Conservation (phyloP, 2,888 invertebrate genomes). For the Epiblema foenella region DNA sequence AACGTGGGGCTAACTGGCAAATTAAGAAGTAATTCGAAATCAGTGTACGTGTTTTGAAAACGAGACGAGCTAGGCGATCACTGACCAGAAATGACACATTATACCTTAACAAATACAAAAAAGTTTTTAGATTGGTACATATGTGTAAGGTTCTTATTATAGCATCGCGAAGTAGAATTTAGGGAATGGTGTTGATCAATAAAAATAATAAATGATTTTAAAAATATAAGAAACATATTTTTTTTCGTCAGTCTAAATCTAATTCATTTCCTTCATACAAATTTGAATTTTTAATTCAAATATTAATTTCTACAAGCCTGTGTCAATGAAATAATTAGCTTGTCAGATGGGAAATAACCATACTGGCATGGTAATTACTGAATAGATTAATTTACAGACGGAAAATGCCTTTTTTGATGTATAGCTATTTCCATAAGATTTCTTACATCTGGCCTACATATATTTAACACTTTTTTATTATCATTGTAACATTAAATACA, state of each 20-base stretch:
- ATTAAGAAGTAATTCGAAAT: background rate
- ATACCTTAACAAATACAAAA: background rate
- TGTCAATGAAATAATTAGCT: background rate
- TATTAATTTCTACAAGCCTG: background rate
- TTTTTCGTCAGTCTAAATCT: constrained; percentile 12
- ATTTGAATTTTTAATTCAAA: constrained; percentile 6
- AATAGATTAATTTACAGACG: background rate
- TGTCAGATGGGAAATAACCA: constrained; percentile 1
- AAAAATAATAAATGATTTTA: background rate
- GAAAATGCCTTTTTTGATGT: background rate
- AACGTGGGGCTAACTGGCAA: no score
- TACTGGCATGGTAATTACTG: background rate
- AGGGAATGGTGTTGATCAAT: background rate
- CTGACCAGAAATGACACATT: background rate
- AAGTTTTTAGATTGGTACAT: background rate
- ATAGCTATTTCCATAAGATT: background rate
- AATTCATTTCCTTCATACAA: constrained; percentile 5
- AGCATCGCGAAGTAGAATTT: background rate
- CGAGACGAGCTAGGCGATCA: background rate
- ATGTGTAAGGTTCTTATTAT: background rate
- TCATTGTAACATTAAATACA: background rate
- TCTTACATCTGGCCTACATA: background rate
- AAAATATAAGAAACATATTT: no score
- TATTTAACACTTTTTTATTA: background rate
- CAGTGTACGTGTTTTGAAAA: background rate